Conservation (phyloP, 2,797 vertebrate species). For the Syncerus caffer region DNA sequence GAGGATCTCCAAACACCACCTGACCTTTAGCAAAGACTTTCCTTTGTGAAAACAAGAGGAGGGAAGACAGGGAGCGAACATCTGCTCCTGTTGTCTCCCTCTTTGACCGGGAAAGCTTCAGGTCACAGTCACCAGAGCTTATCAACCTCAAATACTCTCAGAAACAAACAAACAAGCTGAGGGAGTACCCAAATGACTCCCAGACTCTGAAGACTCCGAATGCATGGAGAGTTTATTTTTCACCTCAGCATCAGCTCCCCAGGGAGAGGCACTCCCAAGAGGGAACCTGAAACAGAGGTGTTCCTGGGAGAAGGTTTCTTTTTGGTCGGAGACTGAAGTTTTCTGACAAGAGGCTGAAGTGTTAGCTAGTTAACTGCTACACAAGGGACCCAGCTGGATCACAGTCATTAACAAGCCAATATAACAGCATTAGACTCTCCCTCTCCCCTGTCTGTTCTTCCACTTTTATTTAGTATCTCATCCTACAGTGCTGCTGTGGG, state of each 20-base stretch:
- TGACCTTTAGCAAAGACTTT: slow-evolving; percentile 38
- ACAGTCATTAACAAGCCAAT: background rate
- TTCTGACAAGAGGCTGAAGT: background rate
- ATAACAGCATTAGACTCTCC: background rate
- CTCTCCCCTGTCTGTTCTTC: background rate
- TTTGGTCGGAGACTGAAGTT: background rate
- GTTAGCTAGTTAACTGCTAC: background rate
- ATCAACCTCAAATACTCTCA: background rate
- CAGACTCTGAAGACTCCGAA: background rate
- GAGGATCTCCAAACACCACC: background rate
- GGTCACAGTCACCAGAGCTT: background rate
- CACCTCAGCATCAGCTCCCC: background rate
- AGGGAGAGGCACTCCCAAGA: background rate
- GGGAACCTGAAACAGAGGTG: background rate
- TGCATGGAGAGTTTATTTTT: background rate
- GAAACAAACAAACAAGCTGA: background rate
- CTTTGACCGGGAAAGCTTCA: background rate
- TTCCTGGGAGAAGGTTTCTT: background rate
- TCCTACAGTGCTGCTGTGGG: background rate
- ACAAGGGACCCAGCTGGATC: background rate
- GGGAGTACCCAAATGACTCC: background rate
- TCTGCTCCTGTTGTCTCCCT: background rate
- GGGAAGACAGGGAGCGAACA: background rate
- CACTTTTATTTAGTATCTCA: background rate
- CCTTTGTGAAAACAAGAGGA: background rate